A percentile compares a stretch with the other conserved stretches of the same genome.
Conservation (phyloP, 2,797 vertebrate genomes). For the Chrysocyon brachyurus region DNA sequence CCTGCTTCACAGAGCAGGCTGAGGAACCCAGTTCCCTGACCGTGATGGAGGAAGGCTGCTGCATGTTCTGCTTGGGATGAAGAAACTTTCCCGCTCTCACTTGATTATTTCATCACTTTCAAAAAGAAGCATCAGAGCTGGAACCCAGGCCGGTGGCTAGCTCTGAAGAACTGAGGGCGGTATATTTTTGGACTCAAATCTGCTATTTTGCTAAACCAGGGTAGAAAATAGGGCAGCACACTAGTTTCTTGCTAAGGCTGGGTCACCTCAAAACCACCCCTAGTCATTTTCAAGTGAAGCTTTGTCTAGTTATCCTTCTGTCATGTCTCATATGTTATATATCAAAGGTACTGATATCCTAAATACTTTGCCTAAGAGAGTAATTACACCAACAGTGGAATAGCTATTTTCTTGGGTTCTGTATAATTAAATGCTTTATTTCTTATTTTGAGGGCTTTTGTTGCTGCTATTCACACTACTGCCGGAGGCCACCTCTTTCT, state of each 20-base stretch:
- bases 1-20: background rate
- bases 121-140: background rate
- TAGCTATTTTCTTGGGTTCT: background rate
- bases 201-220: background rate
- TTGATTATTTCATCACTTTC: background rate
- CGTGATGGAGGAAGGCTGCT: background rate
- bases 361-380: background rate
- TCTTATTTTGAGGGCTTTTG: slow-evolving; percentile 18
- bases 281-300: background rate
- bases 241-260: background rate
- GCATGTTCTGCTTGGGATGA: background rate
- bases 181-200: background rate
- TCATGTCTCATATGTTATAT: background rate
- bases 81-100: background rate
- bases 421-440: slow-evolving; percentile 3
- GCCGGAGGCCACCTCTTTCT: background rate
- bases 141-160: background rate
- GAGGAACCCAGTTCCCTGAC: background rate
- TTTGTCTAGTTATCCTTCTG: background rate
- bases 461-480: background rate
- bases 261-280: background rate
- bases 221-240: background rate
- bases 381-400: background rate
- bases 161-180: background rate
- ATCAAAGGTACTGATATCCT: background rate